A percentile compares a stretch with the other conserved stretches of the same genome.
phyloP scores from a whole-genome alignment of 1,140 invertebrate species.

The Drosophila varians region DNA sequence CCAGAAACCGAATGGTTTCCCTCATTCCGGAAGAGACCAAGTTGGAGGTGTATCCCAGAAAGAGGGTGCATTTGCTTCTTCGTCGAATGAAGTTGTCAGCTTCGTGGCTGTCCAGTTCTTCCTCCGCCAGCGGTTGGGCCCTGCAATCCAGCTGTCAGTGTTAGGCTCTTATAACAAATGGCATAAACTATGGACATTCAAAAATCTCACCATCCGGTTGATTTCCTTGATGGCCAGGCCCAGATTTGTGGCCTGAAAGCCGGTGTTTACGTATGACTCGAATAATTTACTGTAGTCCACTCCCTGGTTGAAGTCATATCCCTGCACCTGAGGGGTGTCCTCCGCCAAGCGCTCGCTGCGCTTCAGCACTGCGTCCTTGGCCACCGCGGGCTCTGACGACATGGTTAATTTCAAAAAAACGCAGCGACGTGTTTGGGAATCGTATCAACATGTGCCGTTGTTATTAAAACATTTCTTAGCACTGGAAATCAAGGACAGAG shows the following conservation, averaged over 20 bases:
- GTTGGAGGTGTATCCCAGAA: conserved; percentile 99
- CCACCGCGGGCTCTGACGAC: conserved; percentile 84
- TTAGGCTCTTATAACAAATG: conserved; percentile 22
- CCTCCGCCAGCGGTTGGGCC: conserved; percentile 86
- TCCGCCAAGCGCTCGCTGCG: conserved; percentile 86
- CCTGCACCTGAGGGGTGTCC: conserved; percentile 87
- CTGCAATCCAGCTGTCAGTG: conserved; percentile 85
- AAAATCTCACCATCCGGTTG: conserved; percentile 91
- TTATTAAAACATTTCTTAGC: not conserved
- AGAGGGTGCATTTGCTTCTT: conserved; percentile 95
- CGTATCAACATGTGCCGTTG: conserved; percentile 46
- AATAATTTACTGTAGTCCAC: conserved; percentile 94
- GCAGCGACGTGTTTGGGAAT: conserved; percentile 3
- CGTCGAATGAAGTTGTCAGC: conserved; percentile 92
- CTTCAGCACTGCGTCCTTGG: conserved; percentile 88
- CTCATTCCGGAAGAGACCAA: conserved; percentile 97
- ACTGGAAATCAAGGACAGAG: not conserved
- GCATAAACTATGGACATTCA: not conserved
- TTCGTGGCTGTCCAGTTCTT: conserved; percentile 88
- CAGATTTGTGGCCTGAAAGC: conserved; percentile 99
- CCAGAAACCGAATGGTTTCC: conserved; percentile 95
- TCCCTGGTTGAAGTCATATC: conserved; percentile 97
- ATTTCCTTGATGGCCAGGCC: conserved; percentile 95
- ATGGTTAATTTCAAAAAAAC: conserved; percentile 51
- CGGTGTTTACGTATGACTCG: conserved; percentile 90